Evolutionary conservation across 2,113 vertebrate species (phyloP).

Genomic region (Lethenteron reissneri): DNA sequence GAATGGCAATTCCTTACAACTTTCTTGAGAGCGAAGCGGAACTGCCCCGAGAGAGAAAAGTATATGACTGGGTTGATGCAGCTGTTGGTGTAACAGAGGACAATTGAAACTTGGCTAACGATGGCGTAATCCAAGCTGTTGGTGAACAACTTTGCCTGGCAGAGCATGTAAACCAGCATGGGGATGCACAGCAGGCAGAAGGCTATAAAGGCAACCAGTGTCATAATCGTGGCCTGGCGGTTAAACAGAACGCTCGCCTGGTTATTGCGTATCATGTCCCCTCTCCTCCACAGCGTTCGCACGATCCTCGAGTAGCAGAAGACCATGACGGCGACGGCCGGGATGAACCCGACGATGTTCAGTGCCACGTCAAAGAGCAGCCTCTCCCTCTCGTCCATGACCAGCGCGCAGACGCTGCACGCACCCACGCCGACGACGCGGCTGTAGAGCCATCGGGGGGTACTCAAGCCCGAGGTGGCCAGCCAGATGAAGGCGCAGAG

Average conservation of each 20-base stretch:
- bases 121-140: not conserved
- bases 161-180: slow-evolving; percentile 9
- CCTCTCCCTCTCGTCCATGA: slow-evolving; percentile 3
- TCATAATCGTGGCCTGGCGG: slow-evolving; percentile 9
- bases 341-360: slow-evolving; percentile 14
- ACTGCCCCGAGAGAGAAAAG: slow-evolving; percentile 14
- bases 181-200: slow-evolving; percentile 13
- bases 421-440: not conserved
- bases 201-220: slow-evolving; percentile 6
- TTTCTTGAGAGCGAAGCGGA: slow-evolving; percentile 4
- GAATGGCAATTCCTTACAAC: slow-evolving; percentile 6
- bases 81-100: slow-evolving; percentile 13
- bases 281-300: slow-evolving; percentile 10
- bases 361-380: slow-evolving; percentile 12
- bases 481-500: slow-evolving; percentile 12
- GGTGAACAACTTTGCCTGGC: slow-evolving; percentile 5
- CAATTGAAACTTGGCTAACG: slow-evolving; percentile 10
- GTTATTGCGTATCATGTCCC: fast-evolving
- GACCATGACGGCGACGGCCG: slow-evolving; percentile 9
- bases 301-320: slow-evolving; percentile 11
- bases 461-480: not conserved
- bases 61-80: slow-evolving; percentile 12
- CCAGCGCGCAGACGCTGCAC: slow-evolving; percentile 8
- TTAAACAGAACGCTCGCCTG: slow-evolving; percentile 4
- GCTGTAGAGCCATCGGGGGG: slow-evolving; percentile 14